phyloP scores from a whole-genome alignment of 2,888 invertebrate genomes.

The Athalia circularis region DNA sequence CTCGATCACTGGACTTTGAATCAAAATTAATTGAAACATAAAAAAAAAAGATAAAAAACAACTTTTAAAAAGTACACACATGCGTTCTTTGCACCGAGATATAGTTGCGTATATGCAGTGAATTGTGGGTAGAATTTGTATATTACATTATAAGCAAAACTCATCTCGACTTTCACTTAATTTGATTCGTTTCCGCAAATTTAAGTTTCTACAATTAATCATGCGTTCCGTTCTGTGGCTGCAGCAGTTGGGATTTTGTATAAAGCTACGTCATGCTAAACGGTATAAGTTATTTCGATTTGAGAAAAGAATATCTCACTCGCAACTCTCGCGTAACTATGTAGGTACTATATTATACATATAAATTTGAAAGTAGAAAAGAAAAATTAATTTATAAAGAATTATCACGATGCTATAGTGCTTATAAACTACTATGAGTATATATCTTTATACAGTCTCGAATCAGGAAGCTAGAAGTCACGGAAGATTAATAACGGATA shows the following conservation, averaged over 20 bases:
- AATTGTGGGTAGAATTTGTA: slow-evolving; percentile 20
- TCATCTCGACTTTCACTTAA: slow-evolving; percentile 42
- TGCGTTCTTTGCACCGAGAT: too few species aligned
- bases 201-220: slow-evolving; percentile 45
- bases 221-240: slow-evolving; percentile 21
- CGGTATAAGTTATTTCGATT: too few species aligned
- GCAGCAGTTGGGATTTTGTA: neutral
- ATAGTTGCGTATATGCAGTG: neutral
- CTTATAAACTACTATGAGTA: too few species aligned
- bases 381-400: slow-evolving; percentile 4
- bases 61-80: neutral
- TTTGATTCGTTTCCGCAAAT: slow-evolving; percentile 42
- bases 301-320: too few species aligned
- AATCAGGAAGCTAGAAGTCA: slow-evolving; percentile 19
- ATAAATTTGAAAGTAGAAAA: slow-evolving; percentile 13
- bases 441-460: neutral
- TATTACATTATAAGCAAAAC: neutral
- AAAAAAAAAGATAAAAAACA: neutral
- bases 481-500: slow-evolving; percentile 33
- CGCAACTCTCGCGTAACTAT: too few species aligned
- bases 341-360: neutral
- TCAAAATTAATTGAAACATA: neutral
- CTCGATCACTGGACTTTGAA: neutral
- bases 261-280: neutral
- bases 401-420: neutral